Conservation (phyloP, 2,888 invertebrate species). For the Hermaeophaga mercurialis region DNA sequence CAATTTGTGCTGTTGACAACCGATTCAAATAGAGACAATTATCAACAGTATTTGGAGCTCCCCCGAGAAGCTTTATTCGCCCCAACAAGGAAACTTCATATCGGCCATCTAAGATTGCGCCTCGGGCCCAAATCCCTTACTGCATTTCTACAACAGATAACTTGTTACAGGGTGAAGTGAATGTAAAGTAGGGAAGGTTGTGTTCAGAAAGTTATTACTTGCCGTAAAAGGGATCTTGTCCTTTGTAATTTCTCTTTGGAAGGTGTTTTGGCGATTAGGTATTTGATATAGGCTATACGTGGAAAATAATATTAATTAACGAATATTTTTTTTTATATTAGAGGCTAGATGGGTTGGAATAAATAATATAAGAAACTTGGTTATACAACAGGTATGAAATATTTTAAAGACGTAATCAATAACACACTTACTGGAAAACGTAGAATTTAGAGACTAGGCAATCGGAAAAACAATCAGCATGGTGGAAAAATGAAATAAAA, state of each 20-base stretch:
- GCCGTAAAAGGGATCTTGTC: not conserved
- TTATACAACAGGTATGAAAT: too few species aligned
- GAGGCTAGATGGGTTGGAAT: too few species aligned
- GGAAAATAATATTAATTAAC: too few species aligned
- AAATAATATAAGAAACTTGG: too few species aligned
- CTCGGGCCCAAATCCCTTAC: slow-evolving; percentile 26
- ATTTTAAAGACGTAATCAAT: too few species aligned
- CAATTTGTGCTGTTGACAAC: slow-evolving; percentile 32
- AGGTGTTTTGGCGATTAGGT: too few species aligned
- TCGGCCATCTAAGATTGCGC: slow-evolving; percentile 40
- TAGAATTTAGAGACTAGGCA: too few species aligned
- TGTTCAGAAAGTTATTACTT: not conserved
- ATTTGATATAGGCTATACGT: too few species aligned
- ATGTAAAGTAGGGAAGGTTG: slow-evolving; percentile 7
- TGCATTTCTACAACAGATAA: slow-evolving; percentile 20
- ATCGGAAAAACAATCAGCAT: too few species aligned
- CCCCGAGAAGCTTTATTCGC: slow-evolving; percentile 29
- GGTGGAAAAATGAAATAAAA: too few species aligned
- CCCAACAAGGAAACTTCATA: slow-evolving; percentile 38
- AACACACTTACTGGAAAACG: too few species aligned
- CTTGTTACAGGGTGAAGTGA: slow-evolving; percentile 11
- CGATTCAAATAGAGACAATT: slow-evolving; percentile 33
- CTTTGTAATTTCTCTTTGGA: not conserved
- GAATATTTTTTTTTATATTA: too few species aligned
- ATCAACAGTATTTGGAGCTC: slow-evolving; percentile 36